phyloP scores from a whole-genome alignment of 2,888 invertebrate species.

The Ormyrus labotus region DNA sequence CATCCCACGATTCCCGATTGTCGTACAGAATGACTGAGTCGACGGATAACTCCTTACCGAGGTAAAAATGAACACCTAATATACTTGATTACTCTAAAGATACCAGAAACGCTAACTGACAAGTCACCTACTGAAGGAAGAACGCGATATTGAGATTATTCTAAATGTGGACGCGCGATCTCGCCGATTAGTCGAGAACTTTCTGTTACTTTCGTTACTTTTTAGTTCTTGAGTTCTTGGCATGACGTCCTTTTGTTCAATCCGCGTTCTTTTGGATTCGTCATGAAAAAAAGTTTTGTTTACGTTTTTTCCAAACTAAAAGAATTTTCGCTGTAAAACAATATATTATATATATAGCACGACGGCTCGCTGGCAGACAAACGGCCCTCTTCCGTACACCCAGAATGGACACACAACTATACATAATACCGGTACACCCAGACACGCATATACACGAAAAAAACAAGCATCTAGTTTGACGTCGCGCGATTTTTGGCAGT shows the following conservation, averaged over 20 bases:
- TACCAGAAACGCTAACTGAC: background rate
- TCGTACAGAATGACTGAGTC: background rate
- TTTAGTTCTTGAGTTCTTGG: background rate
- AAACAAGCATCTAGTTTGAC: background rate
- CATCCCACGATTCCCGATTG: background rate
- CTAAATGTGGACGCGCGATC: constrained; percentile 46
- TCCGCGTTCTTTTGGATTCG: background rate
- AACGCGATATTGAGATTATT: constrained; percentile 40
- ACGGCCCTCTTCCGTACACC: constrained; percentile 59
- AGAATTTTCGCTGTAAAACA: constrained; percentile 44
- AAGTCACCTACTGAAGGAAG: background rate
- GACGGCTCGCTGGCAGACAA: constrained; percentile 57
- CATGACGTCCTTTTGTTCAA: background rate
- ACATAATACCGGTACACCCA: background rate
- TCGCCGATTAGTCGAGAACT: constrained; percentile 3
- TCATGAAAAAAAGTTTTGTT: background rate
- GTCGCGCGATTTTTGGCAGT: background rate
- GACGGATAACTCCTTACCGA: background rate
- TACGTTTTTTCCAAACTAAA: constrained; percentile 31
- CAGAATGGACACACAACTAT: constrained; percentile 12
- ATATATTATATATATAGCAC: constrained; percentile 26
- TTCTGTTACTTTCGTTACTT: constrained; percentile 5
- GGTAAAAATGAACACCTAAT: background rate
- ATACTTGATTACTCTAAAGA: background rate
- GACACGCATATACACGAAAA: background rate